Evolutionary conservation across 2,113 vertebrate species (phyloP), one percentile per base, ranked within the genome.

Genomic region (Myiopsitta monachus): DNA sequence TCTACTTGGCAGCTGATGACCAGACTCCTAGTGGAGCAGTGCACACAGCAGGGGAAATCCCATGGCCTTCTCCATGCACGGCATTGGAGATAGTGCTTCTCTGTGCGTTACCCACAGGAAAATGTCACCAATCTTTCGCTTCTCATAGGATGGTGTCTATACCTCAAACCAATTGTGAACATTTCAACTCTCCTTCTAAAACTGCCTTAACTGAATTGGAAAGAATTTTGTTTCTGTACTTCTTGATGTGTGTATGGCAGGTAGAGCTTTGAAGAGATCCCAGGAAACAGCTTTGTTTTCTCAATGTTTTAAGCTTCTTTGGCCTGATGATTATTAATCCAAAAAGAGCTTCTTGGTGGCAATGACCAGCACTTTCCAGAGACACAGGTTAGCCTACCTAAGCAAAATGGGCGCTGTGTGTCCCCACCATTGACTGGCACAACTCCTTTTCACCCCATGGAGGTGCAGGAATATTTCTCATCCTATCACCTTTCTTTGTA

Each of bases 1-100:
- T 69, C 22, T 43, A 18, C 44, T 69, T 27, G 57, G 28, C 43
- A 85, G 33, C n/a, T 68, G 57, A 16, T 73, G 75, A 85, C 27
- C 16, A 7, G 52, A 47, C 17, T 28, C 14, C 15, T 27, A 64
- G 23, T 0, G 0, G 47, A 73, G 57, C n/a, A 39, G 31, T 17
- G 28, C 10, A 49, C 4, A 11, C 1, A 0, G 11, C 0, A 27
- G 11, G 15, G 10, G 31, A 82, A 75, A 59, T 33, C 6, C 16
- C 31, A 52, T 18, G 23, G 66, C 23, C 8, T 30, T 55, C n/a
- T 75, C 31, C 61, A 43, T 17, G 38, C 6, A 24, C 39, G 57
- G 0, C 24, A 6, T 17, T 93, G 59, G 19, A 49, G 54, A 49
- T 2, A 3, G 27, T 54, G 31, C 4, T 88, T 17, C 39, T 64